phyloP scores from a whole-genome alignment of 2,113 vertebrate species.

The Athene noctua region DNA sequence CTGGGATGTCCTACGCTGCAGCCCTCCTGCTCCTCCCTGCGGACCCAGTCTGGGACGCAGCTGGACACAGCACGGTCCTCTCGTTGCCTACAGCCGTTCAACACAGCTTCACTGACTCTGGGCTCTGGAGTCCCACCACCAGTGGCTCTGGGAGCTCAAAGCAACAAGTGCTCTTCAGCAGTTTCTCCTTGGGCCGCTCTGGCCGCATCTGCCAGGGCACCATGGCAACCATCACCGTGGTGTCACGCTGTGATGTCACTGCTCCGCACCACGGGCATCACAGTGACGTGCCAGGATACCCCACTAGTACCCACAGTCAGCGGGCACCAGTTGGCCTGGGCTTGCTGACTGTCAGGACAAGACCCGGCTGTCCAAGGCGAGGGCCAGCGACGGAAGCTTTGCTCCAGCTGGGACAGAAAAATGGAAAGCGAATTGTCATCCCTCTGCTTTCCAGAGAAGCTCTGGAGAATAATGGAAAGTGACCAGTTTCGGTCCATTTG shows the following conservation, averaged over 20 bases:
- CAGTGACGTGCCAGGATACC: neutral
- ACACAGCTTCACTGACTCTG: too few species aligned
- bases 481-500: neutral
- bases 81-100: neutral
- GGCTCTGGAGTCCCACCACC: too few species aligned
- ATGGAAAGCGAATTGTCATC: accelerated
- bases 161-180: too few species aligned
- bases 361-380: neutral
- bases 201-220: too few species aligned
- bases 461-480: neutral
- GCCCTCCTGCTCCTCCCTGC: accelerated
- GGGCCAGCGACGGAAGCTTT: accelerated
- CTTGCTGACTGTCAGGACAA: neutral
- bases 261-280: too few species aligned
- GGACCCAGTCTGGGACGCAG: neutral
- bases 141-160: too few species aligned
- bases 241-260: too few species aligned
- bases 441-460: neutral
- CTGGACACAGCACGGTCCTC: neutral
- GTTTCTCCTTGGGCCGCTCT: too few species aligned
- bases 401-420: too few species aligned
- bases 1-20: neutral
- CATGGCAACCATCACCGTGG: too few species aligned
- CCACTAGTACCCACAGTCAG: neutral
- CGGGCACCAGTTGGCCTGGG: neutral